Base-by-base conservation (phyloP, 92 coral and sea anemone species). In the Epizoanthus stellaris region DNA sequence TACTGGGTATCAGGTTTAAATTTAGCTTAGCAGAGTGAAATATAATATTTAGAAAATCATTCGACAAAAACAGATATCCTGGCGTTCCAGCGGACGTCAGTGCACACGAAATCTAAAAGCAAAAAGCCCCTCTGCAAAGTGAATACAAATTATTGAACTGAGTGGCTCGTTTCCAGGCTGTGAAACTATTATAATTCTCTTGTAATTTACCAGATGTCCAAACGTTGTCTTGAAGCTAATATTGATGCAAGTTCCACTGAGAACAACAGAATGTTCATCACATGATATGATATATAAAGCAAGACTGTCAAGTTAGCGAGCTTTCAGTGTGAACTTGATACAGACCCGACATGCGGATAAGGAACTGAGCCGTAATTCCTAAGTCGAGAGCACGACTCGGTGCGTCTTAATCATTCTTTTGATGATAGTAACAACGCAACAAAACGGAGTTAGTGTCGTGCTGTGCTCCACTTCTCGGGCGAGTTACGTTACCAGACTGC, bases 1-100 rank as follows among this genome's bases (percentile, higher is more conserved):
- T 40, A 79, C 52, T 9, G 39, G 59, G 60, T 42, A 14, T 59
- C 70, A 79, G 67, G 58, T 39, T 61, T 45, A 79, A 79, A 79
- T 79, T 62, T 79, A 79, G 83, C 56, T 52, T 43, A 43, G 56
- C 70, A 79, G 16, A 63, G 43, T 52, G 72, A 79, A 45, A 79
- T 62, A 61, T 62, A 38, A 79, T 79, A 63, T 79, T 79, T 79
- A 60, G 40, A 45, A 63, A 40, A 61, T 76, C 82, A 76, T 20
- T 58, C 6, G 83, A 43, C 64, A 15, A 75, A 67, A 75, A 39
- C 73, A 43, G 83, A 79, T 71, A 79, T 62, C 67, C 72, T 79
- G 83, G 64, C 83, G 72, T 63, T 63, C n/a, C 68, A 58, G 30
- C 82, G 69, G 67, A 74, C n/a, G 43, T 23, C 25, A 23, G 25